These are phyloP conservation scores for Parochlus steinenii DNA, from an alignment of 2,888 invertebrate genomes.

Conservation along the genomic window DNA sequence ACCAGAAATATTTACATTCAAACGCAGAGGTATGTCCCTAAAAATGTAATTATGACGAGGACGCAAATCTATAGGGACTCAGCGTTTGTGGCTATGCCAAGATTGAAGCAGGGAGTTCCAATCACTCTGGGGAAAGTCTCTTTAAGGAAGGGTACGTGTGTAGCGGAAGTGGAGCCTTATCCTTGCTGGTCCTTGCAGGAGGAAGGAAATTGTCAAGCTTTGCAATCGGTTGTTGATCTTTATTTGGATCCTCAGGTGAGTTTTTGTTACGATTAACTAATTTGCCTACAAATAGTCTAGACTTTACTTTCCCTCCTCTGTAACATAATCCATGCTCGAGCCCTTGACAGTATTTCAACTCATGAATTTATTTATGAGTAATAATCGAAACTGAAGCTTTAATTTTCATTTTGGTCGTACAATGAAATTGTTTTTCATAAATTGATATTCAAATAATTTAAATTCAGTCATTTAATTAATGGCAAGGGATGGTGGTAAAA, in stretches of 20 bases:
- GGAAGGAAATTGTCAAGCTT: constrained; percentile 47
- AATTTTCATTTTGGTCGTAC: background rate
- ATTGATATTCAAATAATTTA: background rate
- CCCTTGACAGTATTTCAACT: no score
- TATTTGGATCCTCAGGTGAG: constrained; percentile 38
- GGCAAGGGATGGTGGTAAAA: no score
- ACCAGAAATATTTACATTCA: constrained; percentile 40
- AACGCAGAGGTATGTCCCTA: constrained; percentile 38
- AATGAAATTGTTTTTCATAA: background rate
- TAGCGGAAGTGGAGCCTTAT: constrained; percentile 39
- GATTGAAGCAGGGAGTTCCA: constrained; percentile 42
- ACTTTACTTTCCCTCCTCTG: constrained; percentile 28
- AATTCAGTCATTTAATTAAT: no score
- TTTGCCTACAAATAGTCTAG: constrained; percentile 31
- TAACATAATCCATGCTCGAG: no score
- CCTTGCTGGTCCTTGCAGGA: constrained; percentile 54
- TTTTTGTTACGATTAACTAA: constrained; percentile 27
- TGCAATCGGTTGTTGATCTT: constrained; percentile 52
- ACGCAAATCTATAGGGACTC: constrained; percentile 40
- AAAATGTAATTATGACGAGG: constrained; percentile 43
- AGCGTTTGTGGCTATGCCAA: constrained; percentile 40
- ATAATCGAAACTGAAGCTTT: background rate
- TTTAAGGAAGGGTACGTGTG: constrained; percentile 33
- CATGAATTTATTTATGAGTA: constrained; percentile 2
- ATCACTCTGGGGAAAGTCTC: constrained; percentile 39